Evolutionary conservation across 2,888 invertebrate genomes (phyloP).

Genomic region (Drosophila quinaria): DNA sequence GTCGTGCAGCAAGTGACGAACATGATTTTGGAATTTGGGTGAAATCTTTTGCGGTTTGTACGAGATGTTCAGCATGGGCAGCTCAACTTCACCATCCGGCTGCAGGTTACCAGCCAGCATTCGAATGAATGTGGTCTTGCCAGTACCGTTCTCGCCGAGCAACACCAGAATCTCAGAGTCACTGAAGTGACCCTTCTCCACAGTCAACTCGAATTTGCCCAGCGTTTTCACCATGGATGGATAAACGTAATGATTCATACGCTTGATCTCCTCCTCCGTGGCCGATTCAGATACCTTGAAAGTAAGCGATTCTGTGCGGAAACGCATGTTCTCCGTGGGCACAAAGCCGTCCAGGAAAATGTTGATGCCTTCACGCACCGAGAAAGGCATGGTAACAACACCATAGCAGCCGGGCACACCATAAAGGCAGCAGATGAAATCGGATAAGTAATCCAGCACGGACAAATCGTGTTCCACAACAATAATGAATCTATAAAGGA

Average conservation of each 20-base stretch:
- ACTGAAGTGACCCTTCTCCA: slow-evolving; percentile 97
- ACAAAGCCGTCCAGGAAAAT: slow-evolving; percentile 99
- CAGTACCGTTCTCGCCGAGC: slow-evolving; percentile 99
- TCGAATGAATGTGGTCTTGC: slow-evolving; percentile 99
- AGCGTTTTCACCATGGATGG: slow-evolving; percentile 95
- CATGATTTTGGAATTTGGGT: slow-evolving; percentile 97
- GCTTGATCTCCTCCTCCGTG: slow-evolving; percentile 98
- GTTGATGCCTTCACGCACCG: slow-evolving; percentile 99
- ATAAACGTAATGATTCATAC: slow-evolving; percentile 98
- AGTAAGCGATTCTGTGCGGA: slow-evolving; percentile 97
- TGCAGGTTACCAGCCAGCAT: slow-evolving; percentile 98
- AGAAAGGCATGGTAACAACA: slow-evolving; percentile 99
- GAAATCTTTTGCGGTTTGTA: slow-evolving; percentile 99
- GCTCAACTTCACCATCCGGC: slow-evolving; percentile 91
- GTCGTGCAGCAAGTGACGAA: slow-evolving; percentile 96
- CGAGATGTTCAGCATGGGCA: slow-evolving; percentile 97
- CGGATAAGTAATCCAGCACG: slow-evolving; percentile 98
- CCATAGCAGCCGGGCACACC: slow-evolving; percentile 99
- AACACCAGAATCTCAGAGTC: slow-evolving; percentile 99
- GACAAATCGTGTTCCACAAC: slow-evolving; percentile 99
- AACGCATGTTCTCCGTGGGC: slow-evolving; percentile 99
- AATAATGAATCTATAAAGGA: slow-evolving; percentile 93
- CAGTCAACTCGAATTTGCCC: slow-evolving; percentile 90
- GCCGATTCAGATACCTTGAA: slow-evolving; percentile 99
- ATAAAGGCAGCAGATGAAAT: slow-evolving; percentile 99